Evolutionary conservation across 1,140 invertebrate species (phyloP).

Genomic region (Magallana gigas): DNA sequence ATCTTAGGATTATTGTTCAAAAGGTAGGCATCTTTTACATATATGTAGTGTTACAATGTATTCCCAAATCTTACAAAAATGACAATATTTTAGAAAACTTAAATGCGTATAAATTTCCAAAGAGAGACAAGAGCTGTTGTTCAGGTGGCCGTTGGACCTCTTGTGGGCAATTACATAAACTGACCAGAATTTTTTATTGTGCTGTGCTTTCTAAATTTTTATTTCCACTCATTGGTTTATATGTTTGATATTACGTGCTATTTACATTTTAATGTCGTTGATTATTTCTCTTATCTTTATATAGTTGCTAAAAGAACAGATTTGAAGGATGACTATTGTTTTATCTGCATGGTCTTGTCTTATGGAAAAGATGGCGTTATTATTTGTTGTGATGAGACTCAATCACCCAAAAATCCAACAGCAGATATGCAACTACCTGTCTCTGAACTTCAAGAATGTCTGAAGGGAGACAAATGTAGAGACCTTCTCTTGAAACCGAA

Average conservation of each 20-base stretch:
- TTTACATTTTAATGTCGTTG: neutral
- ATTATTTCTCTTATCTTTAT: neutral
- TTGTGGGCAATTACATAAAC: no score
- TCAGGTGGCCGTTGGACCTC: no score
- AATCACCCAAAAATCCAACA: neutral
- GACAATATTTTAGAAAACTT: no score
- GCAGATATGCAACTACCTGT: neutral
- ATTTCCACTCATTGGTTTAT: no score
- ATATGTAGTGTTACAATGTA: no score
- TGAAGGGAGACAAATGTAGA: conserved; percentile 15
- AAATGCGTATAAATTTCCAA: no score
- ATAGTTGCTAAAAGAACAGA: neutral
- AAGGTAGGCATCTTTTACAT: no score
- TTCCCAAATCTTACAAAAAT: no score
- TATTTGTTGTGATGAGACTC: neutral
- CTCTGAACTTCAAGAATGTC: conserved; percentile 4
- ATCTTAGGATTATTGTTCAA: no score
- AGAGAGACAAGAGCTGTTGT: no score
- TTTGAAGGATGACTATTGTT: conserved; percentile 7
- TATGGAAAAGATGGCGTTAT: conserved; percentile 5
- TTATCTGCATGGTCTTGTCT: neutral
- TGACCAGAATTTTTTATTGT: no score
- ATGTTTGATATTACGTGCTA: neutral
- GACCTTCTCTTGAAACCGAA: conserved; percentile 1
- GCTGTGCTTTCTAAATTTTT: no score